Conservation (phyloP, 2,888 invertebrate genomes). For the Chesias legatella region DNA sequence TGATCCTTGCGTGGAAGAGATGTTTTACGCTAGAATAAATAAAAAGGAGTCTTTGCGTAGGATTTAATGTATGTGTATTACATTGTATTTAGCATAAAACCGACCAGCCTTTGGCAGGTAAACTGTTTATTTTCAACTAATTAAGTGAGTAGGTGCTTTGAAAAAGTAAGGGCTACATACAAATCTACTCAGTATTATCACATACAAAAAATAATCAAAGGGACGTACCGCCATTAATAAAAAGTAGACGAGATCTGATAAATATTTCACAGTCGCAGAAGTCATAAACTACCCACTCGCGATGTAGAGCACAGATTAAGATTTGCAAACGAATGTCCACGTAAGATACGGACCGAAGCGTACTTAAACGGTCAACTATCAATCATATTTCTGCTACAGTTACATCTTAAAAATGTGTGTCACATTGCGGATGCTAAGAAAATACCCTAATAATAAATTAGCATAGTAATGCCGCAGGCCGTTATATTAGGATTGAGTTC, state of each 20-base stretch:
- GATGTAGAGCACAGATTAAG: constrained; percentile 47
- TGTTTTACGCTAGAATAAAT: too few species aligned
- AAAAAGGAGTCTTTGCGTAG: too few species aligned
- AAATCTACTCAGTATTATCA: background rate
- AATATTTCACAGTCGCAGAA: constrained; percentile 30
- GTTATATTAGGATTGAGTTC: constrained; percentile 73
- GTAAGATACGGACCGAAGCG: constrained; percentile 47
- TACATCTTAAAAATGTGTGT: constrained; percentile 74
- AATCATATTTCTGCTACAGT: constrained; percentile 78
- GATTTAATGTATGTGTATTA: too few species aligned
- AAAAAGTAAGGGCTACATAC: too few species aligned
- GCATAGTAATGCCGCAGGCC: constrained; percentile 74
- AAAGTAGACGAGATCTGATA: constrained; percentile 16
- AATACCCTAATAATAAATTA: constrained; percentile 78
- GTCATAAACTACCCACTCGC: constrained; percentile 36
- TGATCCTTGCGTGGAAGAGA: too few species aligned
- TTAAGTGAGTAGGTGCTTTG: too few species aligned
- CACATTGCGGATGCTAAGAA: constrained; percentile 75
- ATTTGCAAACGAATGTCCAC: constrained; percentile 41
- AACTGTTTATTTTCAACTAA: too few species aligned
- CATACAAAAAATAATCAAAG: constrained; percentile 2
- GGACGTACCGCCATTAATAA: constrained; percentile 3
- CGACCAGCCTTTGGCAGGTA: too few species aligned
- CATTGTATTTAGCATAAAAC: too few species aligned
- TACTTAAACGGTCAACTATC: constrained; percentile 70